Evolutionary conservation across 2,888 invertebrate species (phyloP).

Genomic region (Andrena trimmerana): DNA sequence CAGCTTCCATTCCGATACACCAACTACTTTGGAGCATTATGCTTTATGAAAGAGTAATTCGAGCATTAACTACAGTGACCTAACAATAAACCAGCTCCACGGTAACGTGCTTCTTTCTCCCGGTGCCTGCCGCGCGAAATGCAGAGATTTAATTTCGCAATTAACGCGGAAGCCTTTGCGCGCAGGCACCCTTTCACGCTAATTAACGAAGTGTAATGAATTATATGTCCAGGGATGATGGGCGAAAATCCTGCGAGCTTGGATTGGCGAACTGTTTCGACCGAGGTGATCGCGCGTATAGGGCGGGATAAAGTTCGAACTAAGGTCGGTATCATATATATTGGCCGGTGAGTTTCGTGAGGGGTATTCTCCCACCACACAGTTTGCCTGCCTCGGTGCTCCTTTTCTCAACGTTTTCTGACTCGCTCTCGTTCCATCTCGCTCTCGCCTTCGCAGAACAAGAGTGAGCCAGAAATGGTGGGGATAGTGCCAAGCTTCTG

Average conservation of each 20-base stretch:
- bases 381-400: no score
- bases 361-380: no score
- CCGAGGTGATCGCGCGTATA: neutral
- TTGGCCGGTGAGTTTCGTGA: no score
- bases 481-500: no score
- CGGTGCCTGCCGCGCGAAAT: neutral
- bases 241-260: neutral
- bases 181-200: neutral
- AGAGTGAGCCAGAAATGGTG: no score
- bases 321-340: no score
- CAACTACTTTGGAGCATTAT: slow-evolving; percentile 2
- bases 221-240: neutral
- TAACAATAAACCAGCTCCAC: neutral
- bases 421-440: no score
- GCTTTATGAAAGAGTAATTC: slow-evolving; percentile 17
- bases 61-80: neutral
- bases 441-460: no score
- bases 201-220: slow-evolving; percentile 17
- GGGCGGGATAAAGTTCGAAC: neutral
- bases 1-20: no score
- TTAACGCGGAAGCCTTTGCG: slow-evolving; percentile 2
- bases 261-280: neutral
- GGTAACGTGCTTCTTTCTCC: neutral
- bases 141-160: neutral
- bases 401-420: no score